Evolutionary conservation across 2,113 vertebrate genomes (phyloP).

Genomic region (Saccopteryx bilineata): DNA sequence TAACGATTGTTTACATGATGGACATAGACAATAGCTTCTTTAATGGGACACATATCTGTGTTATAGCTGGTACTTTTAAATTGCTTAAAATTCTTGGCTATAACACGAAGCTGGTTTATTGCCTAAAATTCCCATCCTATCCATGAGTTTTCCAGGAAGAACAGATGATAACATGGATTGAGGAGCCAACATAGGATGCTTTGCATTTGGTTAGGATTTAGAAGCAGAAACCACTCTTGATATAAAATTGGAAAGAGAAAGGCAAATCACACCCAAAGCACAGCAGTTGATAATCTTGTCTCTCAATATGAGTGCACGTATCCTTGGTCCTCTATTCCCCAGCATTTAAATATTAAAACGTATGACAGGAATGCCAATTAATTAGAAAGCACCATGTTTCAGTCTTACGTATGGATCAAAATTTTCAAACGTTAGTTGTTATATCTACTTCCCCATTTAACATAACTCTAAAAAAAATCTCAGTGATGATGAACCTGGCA

Average conservation of each 20-base stretch:
- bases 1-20: not conserved
- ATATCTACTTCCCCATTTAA: not conserved
- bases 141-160: not conserved
- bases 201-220: not conserved
- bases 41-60: not conserved
- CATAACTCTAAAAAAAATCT: not conserved
- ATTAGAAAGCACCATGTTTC: not conserved
- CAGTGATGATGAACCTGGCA: not conserved
- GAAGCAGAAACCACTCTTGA: not conserved
- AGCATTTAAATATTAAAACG: not conserved
- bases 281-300: no score
- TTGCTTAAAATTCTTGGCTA: not conserved
- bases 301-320: accelerated
- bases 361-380: accelerated
- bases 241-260: not conserved
- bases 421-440: not conserved
- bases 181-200: not conserved
- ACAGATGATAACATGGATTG: not conserved
- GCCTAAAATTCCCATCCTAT: not conserved
- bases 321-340: accelerated
- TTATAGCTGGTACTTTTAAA: not conserved
- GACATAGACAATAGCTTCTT: not conserved
- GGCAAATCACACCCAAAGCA: not conserved
- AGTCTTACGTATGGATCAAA: not conserved
- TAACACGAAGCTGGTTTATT: not conserved